Evolutionary conservation across 2,113 vertebrate genomes (phyloP).

Genomic region (Xenotilapia flavipinnis): DNA sequence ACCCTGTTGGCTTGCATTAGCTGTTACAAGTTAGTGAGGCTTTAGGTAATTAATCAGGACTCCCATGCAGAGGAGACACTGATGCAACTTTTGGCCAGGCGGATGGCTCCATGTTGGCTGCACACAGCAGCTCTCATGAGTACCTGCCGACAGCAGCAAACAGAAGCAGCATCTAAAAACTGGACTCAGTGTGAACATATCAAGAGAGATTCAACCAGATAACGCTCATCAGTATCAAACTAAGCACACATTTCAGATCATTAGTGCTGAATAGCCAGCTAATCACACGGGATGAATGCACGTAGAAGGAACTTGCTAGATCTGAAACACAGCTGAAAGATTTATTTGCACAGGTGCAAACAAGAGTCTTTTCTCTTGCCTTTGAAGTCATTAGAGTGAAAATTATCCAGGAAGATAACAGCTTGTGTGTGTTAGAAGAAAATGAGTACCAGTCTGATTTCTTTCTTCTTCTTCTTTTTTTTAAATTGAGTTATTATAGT

Average conservation of each 20-base stretch:
- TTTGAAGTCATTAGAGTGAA: neutral
- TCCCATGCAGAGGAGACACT: neutral
- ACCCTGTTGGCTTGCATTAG: neutral
- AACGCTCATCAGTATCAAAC: neutral
- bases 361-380: neutral
- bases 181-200: neutral
- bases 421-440: neutral
- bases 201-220: neutral
- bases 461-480: neutral
- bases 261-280: neutral
- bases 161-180: slow-evolving; percentile 17
- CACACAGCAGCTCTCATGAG: neutral
- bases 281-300: neutral
- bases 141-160: neutral
- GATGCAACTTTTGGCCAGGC: neutral
- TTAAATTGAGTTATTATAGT: neutral
- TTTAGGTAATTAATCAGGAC: neutral
- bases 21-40: neutral
- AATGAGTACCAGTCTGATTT: neutral
- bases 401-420: neutral
- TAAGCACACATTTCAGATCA: neutral
- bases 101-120: neutral
- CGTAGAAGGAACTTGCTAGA: neutral
- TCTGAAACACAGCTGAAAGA: neutral
- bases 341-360: neutral